Evolutionary conservation across 2,888 invertebrate species (phyloP), one percentile per base, ranked within the genome.

Genomic region (Reticulitermes lucifugus): DNA sequence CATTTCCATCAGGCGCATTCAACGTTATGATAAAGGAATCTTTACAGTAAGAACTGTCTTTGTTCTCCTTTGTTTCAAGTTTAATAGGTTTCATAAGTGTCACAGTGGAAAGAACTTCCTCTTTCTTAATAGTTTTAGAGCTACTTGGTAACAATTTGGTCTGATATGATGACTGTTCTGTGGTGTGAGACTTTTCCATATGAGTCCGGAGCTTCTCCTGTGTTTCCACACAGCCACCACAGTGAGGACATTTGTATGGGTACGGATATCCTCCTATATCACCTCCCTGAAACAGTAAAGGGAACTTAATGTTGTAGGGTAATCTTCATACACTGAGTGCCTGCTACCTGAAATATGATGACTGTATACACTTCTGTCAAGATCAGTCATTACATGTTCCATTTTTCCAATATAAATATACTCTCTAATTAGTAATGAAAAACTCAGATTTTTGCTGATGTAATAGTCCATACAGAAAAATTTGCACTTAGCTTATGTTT

Each of bases 171-270:
- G 21, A 25, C 21, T 6, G 51, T 83, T 73, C 75, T 29, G 46
- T 22, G 6, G 51, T 0, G 60, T 86, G 86, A 7, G 86, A 84
- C 18, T 22, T 79, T 6, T n/a, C 12, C 12, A 84, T 41, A 77
- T 86, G 86, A 9, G 21, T 25, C 12, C 71, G 29, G 10, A 86
- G 60, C 43, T 82, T 84, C 79, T 86, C 84, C 7, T 5, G 18
- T 18, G 75, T 65, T 29, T 59, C 79, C 5, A 84, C 83, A 41
- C 79, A 65, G 10, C 84, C 84, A 18, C 77, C 14, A 83, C 86
- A 86, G 10, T 79, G 71, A 12, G 79, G 79, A 29, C 86, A 86
- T 29, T 35, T 70, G 25, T 22, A 60, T 14, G 81, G 81, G 29
- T 46, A 81, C 12, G 3, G 22, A 46, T n/a, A 46, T n/a, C 2